Percentiles rank a stretch among this genome's conserved stretches.
Conservation (phyloP, 2,797 vertebrate genomes). For the Sebastes cheni region DNA sequence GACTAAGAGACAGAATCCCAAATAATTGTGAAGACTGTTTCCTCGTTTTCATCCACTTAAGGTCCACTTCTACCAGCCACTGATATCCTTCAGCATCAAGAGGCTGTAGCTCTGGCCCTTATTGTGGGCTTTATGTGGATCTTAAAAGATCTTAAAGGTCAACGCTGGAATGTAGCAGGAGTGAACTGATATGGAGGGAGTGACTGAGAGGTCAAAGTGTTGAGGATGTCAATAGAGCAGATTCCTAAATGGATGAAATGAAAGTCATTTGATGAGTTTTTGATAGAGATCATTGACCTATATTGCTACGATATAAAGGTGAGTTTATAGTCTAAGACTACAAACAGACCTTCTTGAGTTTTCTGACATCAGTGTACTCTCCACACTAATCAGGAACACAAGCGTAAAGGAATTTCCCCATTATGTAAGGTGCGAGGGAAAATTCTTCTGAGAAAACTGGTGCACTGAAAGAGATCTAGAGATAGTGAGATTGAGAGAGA, state of each 20-base stretch:
- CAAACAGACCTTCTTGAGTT: not conserved
- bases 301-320: not conserved
- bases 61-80: not conserved
- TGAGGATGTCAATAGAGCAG: not conserved
- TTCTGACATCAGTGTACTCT: slow-evolving; percentile 11
- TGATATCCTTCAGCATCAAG: slow-evolving; percentile 10
- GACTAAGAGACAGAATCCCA: not conserved
- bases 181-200: slow-evolving; percentile 1
- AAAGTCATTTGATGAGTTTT: not conserved
- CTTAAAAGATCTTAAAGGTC: slow-evolving; percentile 20
- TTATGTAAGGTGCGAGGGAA: slow-evolving; percentile 69
- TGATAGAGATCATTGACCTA: not conserved
- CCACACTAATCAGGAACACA: slow-evolving; percentile 65
- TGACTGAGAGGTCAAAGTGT: slow-evolving; percentile 4
- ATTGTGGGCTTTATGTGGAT: slow-evolving; percentile 2
- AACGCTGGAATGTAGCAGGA: slow-evolving; percentile 21
- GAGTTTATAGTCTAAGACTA: not conserved
- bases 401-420: slow-evolving; percentile 73
- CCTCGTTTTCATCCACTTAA: not conserved
- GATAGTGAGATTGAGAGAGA: slow-evolving; percentile 44
- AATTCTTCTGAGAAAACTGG: slow-evolving; percentile 53
- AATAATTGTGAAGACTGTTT: not conserved
- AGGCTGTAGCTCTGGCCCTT: not conserved
- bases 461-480: slow-evolving; percentile 45
- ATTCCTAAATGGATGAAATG: not conserved